Evolutionary conservation across 1,140 invertebrate genomes (phyloP), one percentile per base, ranked within the genome.

Genomic region (Nymphalis io): DNA sequence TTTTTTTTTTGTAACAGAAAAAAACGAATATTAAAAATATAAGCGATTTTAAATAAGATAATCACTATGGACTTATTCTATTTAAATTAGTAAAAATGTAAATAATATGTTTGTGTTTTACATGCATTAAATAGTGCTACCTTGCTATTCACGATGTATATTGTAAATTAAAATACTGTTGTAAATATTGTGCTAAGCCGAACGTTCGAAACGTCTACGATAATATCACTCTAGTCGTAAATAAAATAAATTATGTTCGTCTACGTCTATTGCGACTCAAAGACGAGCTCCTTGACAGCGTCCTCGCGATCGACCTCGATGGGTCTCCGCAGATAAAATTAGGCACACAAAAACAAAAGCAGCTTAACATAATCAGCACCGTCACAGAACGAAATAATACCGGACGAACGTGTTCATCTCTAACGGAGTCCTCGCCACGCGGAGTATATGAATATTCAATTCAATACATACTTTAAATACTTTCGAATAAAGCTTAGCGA

Each of bases 51-150:
- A 33, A 8, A 33, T 33, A 33, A 6, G n/a, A 8, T 33, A 33
- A 33, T 33, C 27, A 33, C 5, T 33, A 33, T 33, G 10, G 6
- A 6, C 27, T 8, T 33, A 33, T 8, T 33, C 27, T 33, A 33
- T 33, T 33, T 33, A 4, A 8, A 33, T 33, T 33, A 33, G 27
- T 33, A 33, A 33, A 27, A 33, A 33, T 48, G 46, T 53, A 11
- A 53, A 53, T 53, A 21, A 13, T 21, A 21, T 53, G 13, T 55
- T 55, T 1, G 15, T 27, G 51, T 55, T 27, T 27, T 23, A 55
- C 51, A 55, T 55, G 51, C 51, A 55, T 51, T 20, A 15, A 15
- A 27, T 27, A 55, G 51, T 55, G 51, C 38, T 59, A 59, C 39
- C 6, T 40, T 39, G 8, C 33, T 40, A 59, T 39, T n/a, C 20